Percentiles rank a stretch among this genome's conserved stretches.
Evolutionary conservation across 2,888 invertebrate species (phyloP).

Genomic region (Meteorus cinctellus): DNA sequence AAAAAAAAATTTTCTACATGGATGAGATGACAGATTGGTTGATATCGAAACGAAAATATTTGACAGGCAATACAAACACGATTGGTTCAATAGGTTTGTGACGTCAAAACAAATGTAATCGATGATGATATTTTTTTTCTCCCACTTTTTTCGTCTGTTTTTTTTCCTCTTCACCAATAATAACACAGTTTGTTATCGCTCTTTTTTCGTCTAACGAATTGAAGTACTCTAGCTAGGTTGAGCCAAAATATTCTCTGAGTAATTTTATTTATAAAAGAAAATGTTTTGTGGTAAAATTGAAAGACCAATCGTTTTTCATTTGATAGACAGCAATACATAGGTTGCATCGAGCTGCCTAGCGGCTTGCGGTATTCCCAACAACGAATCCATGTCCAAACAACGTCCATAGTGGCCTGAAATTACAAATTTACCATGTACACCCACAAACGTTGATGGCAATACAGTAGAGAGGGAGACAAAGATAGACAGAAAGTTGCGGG

Average conservation of each 20-base stretch:
- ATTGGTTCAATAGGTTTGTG: background rate
- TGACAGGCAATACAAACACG: conserved; percentile 36
- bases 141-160: background rate
- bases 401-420: conserved; percentile 41
- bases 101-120: background rate
- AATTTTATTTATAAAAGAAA: background rate
- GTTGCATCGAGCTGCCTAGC: background rate
- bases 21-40: conserved; percentile 23
- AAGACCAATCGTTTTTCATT: conserved; percentile 47
- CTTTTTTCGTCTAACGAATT: too few relatives aligned
- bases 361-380: conserved; percentile 52
- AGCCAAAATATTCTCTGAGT: too few relatives aligned
- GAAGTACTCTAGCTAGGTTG: too few relatives aligned
- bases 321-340: conserved; percentile 40
- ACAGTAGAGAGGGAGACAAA: conserved; percentile 20
- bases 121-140: conserved; percentile 10
- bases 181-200: too few relatives aligned
- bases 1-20: conserved; percentile 36
- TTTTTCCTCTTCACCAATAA: background rate
- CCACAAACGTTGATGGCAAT: conserved; percentile 42
- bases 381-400: conserved; percentile 38
- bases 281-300: background rate
- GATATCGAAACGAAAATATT: conserved; percentile 39
- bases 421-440: conserved; percentile 47
- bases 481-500: conserved; percentile 11